Base-by-base conservation (phyloP, 1,140 invertebrate genomes). In the Hylaeus anthracinus region DNA sequence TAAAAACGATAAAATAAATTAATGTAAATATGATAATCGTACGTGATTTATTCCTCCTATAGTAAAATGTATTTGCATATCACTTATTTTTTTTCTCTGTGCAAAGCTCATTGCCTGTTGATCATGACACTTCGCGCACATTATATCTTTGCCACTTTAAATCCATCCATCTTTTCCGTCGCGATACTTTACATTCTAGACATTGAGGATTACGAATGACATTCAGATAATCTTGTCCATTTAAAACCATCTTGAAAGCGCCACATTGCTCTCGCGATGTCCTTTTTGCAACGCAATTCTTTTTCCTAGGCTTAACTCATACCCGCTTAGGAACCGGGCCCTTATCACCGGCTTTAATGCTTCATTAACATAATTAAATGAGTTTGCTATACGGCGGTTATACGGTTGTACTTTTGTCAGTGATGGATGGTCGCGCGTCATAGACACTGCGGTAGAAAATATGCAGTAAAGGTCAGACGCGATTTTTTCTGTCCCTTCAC, bases 291-390 rank as follows among this genome's bases (percentile, higher is more conserved):
- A 66, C 10, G 5, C 61, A 14, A 48, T 45, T 37, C 56, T 15
- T 72, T 39, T 56, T 56, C 41, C 64, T 48, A 15, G 26, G 3
- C 9, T 67, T 61, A 79, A 61, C 43, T 74, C 48, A 37, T 60
- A 45, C 53, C 60, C 41, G 48, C 60, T 69, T 58, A 48, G 37
- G 76, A 76, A 60, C 55, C 39, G n/a, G 9, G 8, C 51, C 45
- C 66, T 83, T 83, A 79, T 85, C 77, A 43, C 14, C 9, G 10
- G 56, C 45, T 48, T 80, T 80, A 80, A 76, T 75, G 61, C 72
- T 61, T 83, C 77, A 66, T 85, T 85, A 85, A 64, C 77, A 72
- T 76, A 81, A 70, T 63, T 77, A 85, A 85, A 77, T 73, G 82
- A 84, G 55, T 72, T 71, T 53, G 71, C 48, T 74, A 64, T 39